Evolutionary conservation across 2,113 vertebrate genomes (phyloP).

Genomic region (Oplegnathus fasciatus): DNA sequence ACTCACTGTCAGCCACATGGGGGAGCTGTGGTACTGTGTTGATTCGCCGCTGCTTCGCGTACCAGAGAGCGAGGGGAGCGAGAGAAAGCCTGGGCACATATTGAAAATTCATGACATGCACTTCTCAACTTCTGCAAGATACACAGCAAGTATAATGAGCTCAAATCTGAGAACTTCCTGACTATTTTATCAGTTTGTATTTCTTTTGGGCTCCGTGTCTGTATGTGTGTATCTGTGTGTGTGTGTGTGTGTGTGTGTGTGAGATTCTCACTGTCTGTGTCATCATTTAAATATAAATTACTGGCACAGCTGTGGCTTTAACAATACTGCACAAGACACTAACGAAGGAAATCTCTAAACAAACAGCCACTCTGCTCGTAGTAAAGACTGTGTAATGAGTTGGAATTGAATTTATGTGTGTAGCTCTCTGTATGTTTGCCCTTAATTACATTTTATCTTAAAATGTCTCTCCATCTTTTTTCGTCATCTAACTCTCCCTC

Average conservation of each 20-base stretch:
- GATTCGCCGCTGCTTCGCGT: background rate
- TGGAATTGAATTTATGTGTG: background rate
- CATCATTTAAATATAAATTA: slow-evolving; percentile 50
- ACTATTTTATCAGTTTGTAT: slow-evolving; percentile 59
- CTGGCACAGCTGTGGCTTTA: slow-evolving; percentile 39
- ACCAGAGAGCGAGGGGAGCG: background rate
- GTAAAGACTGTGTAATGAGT: slow-evolving; percentile 8
- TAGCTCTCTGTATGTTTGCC: slow-evolving; percentile 3
- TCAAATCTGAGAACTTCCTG: slow-evolving; percentile 64
- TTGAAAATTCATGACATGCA: slow-evolving; percentile 76
- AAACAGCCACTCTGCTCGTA: background rate
- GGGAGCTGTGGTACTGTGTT: slow-evolving; percentile 62
- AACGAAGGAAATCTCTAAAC: slow-evolving; percentile 24
- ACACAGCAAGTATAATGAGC: slow-evolving; percentile 71
- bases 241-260: background rate
- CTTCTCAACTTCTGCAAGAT: slow-evolving; percentile 71
- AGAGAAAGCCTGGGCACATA: slow-evolving; percentile 15
- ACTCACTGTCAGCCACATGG: slow-evolving; percentile 47
- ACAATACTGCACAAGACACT: slow-evolving; percentile 24
- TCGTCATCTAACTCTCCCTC: slow-evolving; percentile 29
- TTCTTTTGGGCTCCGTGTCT: slow-evolving; percentile 30
- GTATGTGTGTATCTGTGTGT: background rate
- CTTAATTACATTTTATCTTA: slow-evolving; percentile 40
- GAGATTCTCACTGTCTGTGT: slow-evolving; percentile 12
- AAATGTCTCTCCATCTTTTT: slow-evolving; percentile 8